Percentiles rank a stretch among this genome's conserved stretches.
phyloP scores from a whole-genome alignment of 2,888 invertebrate genomes.

The Mamestra brassicae region DNA sequence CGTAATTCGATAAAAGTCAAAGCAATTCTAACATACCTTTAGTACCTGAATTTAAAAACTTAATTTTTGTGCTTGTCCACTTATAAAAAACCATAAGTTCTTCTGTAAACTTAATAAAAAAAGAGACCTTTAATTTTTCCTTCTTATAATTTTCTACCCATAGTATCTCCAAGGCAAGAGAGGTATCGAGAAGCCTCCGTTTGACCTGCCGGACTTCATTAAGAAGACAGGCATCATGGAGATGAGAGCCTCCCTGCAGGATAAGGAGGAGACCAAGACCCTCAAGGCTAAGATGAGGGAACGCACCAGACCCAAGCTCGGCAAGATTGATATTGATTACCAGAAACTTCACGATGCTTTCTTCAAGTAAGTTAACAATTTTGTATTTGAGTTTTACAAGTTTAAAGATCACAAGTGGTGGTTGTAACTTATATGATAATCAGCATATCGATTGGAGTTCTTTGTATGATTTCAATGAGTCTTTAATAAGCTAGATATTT shows the following conservation, averaged over 20 bases:
- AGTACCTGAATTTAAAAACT: no score
- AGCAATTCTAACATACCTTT: no score
- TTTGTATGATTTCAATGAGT: neutral
- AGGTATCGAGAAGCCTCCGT: constrained; percentile 99
- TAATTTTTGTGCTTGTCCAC: no score
- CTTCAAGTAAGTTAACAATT: constrained; percentile 93
- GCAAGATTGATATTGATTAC: constrained; percentile 99
- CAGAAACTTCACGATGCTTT: constrained; percentile 99
- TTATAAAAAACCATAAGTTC: no score
- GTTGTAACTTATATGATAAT: no score
- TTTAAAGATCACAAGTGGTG: no score
- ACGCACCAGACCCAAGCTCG: constrained; percentile 98
- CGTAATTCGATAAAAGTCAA: no score
- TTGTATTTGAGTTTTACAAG: neutral
- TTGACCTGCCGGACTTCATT: constrained; percentile 99
- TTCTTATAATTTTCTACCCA: constrained; percentile 33
- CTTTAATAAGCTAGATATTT: neutral
- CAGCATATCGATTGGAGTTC: neutral
- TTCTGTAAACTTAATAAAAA: neutral
- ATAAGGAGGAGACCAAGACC: constrained; percentile 98
- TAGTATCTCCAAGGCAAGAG: constrained; percentile 98
- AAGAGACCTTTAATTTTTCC: neutral
- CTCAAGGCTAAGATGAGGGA: constrained; percentile 99
- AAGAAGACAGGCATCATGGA: constrained; percentile 99
- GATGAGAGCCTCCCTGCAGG: constrained; percentile 99